Evolutionary conservation across 1,140 invertebrate species (phyloP).

Genomic region (Delia radicum): DNA sequence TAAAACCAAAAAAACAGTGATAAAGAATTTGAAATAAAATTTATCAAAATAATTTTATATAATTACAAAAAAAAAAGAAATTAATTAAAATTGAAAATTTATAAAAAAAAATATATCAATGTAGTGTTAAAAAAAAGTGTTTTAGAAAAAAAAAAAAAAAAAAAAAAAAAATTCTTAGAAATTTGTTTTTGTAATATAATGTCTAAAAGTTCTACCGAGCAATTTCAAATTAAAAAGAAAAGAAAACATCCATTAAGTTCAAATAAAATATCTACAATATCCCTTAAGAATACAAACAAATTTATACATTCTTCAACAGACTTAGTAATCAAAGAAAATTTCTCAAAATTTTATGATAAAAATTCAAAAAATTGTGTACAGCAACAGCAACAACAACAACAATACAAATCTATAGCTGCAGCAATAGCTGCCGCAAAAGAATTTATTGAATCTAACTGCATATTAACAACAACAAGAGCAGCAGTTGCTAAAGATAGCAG

Average conservation of each 20-base stretch:
- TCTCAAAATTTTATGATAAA: background rate
- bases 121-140: background rate
- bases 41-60: background rate
- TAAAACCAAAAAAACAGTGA: too few relatives aligned
- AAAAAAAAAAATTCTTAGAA: slow-evolving; percentile 14
- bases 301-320: background rate
- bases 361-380: slow-evolving; percentile 10
- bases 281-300: background rate
- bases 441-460: too few relatives aligned
- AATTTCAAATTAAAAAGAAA: slow-evolving; percentile 35
- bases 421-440: too few relatives aligned
- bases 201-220: slow-evolving; percentile 33
- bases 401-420: too few relatives aligned
- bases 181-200: slow-evolving; percentile 23
- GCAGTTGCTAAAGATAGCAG: background rate
- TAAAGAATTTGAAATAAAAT: too few relatives aligned
- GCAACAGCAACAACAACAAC: slow-evolving; percentile 10
- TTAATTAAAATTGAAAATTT: background rate
- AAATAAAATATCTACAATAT: background rate
- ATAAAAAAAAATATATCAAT: background rate
- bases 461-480: slow-evolving; percentile 17
- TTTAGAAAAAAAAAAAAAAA: slow-evolving; percentile 2
- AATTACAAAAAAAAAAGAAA: background rate
- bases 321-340: background rate
- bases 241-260: slow-evolving; percentile 27